These are phyloP conservation scores for Acridotheres tristis DNA, from an alignment of 2,797 vertebrate species.

Conservation along the genomic window DNA sequence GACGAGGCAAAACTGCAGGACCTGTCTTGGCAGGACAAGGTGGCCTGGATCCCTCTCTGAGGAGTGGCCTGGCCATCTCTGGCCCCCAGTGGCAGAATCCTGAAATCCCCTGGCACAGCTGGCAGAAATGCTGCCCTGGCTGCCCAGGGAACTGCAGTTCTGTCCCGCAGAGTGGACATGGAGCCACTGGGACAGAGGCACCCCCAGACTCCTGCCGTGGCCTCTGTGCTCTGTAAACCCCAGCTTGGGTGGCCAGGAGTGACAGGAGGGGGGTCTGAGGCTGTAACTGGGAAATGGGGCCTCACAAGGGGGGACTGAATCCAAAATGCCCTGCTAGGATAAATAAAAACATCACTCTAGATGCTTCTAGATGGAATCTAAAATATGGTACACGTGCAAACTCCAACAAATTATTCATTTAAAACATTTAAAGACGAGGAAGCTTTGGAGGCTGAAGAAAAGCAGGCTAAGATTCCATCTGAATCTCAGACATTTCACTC, in stretches of 20 bases:
- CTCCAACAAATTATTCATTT: neutral
- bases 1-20: neutral
- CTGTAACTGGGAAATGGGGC: too few species aligned
- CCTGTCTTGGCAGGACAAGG: neutral
- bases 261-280: neutral
- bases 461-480: neutral
- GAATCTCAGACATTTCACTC: neutral
- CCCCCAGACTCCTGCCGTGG: rapidly evolving
- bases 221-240: too few species aligned
- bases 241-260: neutral
- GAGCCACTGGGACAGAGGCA: neutral
- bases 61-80: neutral
- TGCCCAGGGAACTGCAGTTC: rapidly evolving
- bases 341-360: neutral
- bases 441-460: neutral
- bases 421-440: neutral
- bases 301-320: neutral
- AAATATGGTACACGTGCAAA: rapidly evolving
- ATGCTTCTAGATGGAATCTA: neutral
- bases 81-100: rapidly evolving
- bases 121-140: rapidly evolving
- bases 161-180: neutral
- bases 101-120: rapidly evolving
- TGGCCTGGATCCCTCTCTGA: neutral
- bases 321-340: neutral